A percentile compares a stretch with the other conserved stretches of the same genome.
These are phyloP conservation scores for Microcebus lehilahytsara DNA, from an alignment of 2,113 vertebrate genomes.

Conservation along the genomic window DNA sequence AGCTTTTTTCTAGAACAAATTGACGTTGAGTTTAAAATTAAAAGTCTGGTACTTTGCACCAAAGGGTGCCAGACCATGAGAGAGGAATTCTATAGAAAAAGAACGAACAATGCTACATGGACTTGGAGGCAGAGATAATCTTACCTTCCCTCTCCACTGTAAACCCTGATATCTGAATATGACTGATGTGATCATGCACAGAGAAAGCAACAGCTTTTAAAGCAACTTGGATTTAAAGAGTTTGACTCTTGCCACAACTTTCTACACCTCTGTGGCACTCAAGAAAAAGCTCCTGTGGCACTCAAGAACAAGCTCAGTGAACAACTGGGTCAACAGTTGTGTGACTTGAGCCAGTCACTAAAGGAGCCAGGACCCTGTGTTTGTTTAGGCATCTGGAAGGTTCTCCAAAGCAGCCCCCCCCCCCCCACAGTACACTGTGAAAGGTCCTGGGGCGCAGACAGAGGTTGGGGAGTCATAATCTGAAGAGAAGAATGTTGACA, in stretches of 20 bases:
- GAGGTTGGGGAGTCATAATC: not conserved
- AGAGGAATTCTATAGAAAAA: not conserved
- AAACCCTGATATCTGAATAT: not conserved
- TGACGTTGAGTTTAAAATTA: not conserved
- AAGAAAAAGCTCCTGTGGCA: not conserved
- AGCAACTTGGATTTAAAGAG: not conserved
- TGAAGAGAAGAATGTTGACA: not conserved
- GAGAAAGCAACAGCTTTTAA: not conserved
- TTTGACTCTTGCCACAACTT: not conserved
- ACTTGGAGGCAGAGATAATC: not conserved
- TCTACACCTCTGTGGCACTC: not conserved
- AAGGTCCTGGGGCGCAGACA: not conserved
- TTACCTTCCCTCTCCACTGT: not conserved
- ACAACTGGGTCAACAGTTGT: not conserved
- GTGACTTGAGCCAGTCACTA: not conserved
- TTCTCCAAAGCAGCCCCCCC: not conserved
- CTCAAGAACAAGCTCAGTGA: not conserved
- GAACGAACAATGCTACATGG: not conserved
- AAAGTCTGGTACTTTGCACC: not conserved
- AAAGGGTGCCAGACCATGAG: not conserved
- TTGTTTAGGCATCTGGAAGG: no score
- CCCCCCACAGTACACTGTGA: not conserved
- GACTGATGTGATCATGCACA: not conserved
- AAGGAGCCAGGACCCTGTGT: not conserved
- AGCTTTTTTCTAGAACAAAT: not conserved